Base-by-base conservation (phyloP, 2,888 invertebrate genomes). In the Dascillus cervinus region DNA sequence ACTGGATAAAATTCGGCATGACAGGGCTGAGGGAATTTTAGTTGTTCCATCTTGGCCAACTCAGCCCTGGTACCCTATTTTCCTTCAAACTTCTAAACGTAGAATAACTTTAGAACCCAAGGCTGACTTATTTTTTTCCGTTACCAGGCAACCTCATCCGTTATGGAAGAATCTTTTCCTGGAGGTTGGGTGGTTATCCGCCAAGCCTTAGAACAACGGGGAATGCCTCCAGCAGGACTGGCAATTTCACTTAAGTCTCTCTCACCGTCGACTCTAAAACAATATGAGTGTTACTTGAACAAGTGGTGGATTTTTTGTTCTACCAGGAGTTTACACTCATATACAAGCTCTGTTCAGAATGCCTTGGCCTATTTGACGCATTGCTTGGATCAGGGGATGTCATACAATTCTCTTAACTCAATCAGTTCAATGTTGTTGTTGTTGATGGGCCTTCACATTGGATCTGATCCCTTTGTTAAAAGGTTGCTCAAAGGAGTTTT, bases 51-150 rank as follows among this genome's bases (percentile, higher is more conserved):
- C 34, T 4, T 58, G 46, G 53, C 39, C 41, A 20, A 34, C 39
- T 2, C 53, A 55, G 31, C 46, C 50, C 1, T 56, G 52, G 55
- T 56, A 39, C 26, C 53, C 55, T 3, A 4, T 54, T 3, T 55
- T 51, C 26, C 19, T n/a, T n/a, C n/a, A n/a, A n/a, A n/a, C n/a
- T n/a, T n/a, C n/a, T n/a, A n/a, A n/a, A n/a, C n/a, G n/a, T n/a
- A n/a, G n/a, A n/a, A n/a, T n/a, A n/a, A n/a, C n/a, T n/a, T n/a
- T n/a, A n/a, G n/a, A n/a, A n/a, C n/a, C n/a, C n/a, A n/a, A n/a
- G n/a, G n/a, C n/a, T n/a, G n/a, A 11, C 8, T 22, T 39, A 14
- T 10, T 39, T n/a, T 34, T 32, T 20, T 12, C 21, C 30, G 24
- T 32, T 26, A 8, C 11, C 32, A 23, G 22, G 13, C n/a, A 14